Base-by-base conservation (phyloP, 2,888 invertebrate genomes). In the Danaus chrysippus region DNA sequence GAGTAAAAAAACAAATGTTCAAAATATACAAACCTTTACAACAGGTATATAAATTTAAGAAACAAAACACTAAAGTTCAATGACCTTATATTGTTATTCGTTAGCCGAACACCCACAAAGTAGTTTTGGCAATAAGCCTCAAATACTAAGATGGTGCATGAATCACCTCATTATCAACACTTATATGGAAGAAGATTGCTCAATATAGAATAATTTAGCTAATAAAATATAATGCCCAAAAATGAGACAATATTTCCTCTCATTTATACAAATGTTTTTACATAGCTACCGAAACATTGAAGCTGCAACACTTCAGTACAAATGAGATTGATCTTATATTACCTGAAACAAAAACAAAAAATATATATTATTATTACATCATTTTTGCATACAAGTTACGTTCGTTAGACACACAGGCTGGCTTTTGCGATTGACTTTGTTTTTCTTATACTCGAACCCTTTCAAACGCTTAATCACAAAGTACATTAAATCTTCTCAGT, bases 171-270 rank as follows among this genome's bases (percentile, higher is more conserved):
- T 49, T 49, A 17, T 15, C 49, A 49, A 17, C 2, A 12, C 9
- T 17, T 49, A 44, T 76, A 77, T 71, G 68, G 69, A 63, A 71
- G 71, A 61, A 63, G 69, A 70, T 67, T 74, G 60, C 74, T 76
- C 72, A 66, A 67, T 63, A 67, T 67, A 41, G 58, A 65, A 77
- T 76, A 76, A 80, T 77, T 73, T 67, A 70, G 49, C 19, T 3
- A 13, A 63, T 58, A 49, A 59, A 49, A 52, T 53, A 34, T 53
- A 5, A 56, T 58, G 43, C 17, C 17, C 17, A n/a, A 5, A 49
- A 49, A 49, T 3, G 10, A 8, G 10, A 3, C 17, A n/a, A 8
- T 10, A 15, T 8, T 49, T 15, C 2, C 15, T 17, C 3, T 10
- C 49, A 17, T 17, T 1, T 49, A 46, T 15, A 34, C 23, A 34